Evolutionary conservation across 1,140 invertebrate species (phyloP).

Genomic region (Agrilus planipennis): DNA sequence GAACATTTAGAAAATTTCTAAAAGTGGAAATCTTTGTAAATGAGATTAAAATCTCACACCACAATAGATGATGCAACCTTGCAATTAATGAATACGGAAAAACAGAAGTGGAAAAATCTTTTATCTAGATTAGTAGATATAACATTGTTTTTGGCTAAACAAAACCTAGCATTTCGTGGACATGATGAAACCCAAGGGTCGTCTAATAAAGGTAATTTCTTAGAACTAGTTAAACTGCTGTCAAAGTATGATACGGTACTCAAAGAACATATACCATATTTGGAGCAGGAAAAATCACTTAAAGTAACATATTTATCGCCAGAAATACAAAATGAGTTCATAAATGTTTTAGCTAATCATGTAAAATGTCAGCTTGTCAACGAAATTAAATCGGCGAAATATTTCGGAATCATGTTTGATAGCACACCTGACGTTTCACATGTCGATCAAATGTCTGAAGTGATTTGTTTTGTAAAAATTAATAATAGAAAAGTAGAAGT

Average conservation of each 20-base stretch:
- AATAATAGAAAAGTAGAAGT: conserved; percentile 2
- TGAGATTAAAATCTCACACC: not conserved
- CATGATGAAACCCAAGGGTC: not conserved
- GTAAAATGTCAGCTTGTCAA: too few species aligned
- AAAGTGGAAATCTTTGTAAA: conserved; percentile 3
- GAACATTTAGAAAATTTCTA: too few species aligned
- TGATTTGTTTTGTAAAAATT: conserved; percentile 5
- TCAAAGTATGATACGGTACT: not conserved
- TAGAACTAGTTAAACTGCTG: not conserved
- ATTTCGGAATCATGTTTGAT: conserved; percentile 7
- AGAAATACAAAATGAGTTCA: too few species aligned
- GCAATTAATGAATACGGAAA: too few species aligned
- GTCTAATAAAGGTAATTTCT: not conserved
- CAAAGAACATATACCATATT: not conserved
- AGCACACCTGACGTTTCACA: conserved; percentile 6
- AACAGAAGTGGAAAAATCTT: conserved; percentile 5
- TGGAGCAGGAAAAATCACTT: too few species aligned
- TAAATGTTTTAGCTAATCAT: too few species aligned
- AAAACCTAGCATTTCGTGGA: conserved; percentile 3
- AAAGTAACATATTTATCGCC: too few species aligned
- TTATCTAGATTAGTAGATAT: conserved; percentile 1
- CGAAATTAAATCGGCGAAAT: conserved; percentile 2
- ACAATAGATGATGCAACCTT: too few species aligned
- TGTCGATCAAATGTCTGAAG: conserved; percentile 5
- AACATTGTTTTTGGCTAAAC: conserved; percentile 4